These are phyloP conservation scores for Dipus sagitta DNA, from an alignment of 2,797 vertebrate genomes.

Conservation along the genomic window DNA sequence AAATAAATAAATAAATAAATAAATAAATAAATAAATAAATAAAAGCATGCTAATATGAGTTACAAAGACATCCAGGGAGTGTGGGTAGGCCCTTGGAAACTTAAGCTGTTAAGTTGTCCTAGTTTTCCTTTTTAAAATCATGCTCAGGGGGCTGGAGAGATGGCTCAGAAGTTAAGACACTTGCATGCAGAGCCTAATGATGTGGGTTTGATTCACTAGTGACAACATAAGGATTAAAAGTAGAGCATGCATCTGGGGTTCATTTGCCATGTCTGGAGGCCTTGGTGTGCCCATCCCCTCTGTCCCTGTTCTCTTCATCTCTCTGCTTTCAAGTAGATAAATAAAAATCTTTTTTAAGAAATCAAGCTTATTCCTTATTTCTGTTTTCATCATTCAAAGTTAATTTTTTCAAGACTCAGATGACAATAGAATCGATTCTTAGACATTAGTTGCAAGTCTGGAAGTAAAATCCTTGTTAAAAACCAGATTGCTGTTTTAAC, in stretches of 20 bases:
- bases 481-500: slow-evolving; percentile 58
- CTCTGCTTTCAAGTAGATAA: too few species aligned
- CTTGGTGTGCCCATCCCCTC: too few species aligned
- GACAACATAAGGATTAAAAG: too few species aligned
- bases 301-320: too few species aligned
- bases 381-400: slow-evolving; percentile 50
- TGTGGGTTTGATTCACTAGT: too few species aligned
- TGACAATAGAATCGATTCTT: slow-evolving; percentile 64
- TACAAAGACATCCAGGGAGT: background rate
- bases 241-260: too few species aligned
- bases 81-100: background rate
- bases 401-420: slow-evolving; percentile 51
- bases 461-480: slow-evolving; percentile 55
- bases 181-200: too few species aligned
- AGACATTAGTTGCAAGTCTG: slow-evolving; percentile 33
- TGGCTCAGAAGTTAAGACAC: too few species aligned
- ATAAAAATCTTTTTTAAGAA: background rate
- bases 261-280: too few species aligned
- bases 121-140: slow-evolving; percentile 7
- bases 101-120: background rate
- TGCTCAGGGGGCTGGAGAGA: too few species aligned
- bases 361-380: slow-evolving; percentile 36
- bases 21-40: background rate
- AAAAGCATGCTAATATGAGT: background rate
- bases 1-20: background rate